A percentile compares a stretch with the other conserved stretches of the same genome.
These are phyloP conservation scores for Eupithecia pulchellata DNA, from an alignment of 2,888 invertebrate genomes.

Conservation along the genomic window DNA sequence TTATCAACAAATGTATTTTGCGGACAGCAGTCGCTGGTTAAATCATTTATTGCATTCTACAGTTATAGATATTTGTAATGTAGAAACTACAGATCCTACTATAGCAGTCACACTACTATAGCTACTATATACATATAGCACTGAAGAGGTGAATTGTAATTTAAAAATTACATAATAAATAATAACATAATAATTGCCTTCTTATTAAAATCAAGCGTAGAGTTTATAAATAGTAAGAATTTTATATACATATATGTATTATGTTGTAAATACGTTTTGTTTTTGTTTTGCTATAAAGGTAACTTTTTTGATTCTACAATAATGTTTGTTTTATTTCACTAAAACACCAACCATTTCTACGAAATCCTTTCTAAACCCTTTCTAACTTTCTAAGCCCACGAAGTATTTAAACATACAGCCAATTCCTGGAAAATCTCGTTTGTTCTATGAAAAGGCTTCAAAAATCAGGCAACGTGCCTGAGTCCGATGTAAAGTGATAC, in stretches of 20 bases:
- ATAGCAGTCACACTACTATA: too few species aligned
- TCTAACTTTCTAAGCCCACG: too few species aligned
- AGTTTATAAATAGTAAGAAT: too few species aligned
- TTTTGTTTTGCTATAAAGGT: neutral
- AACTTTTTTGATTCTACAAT: neutral
- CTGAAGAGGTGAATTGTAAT: neutral
- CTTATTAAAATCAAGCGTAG: neutral
- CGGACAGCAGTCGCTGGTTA: neutral
- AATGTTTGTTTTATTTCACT: neutral
- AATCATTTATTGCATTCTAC: too few species aligned
- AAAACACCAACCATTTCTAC: neutral
- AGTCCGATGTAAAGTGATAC: conserved; percentile 14
- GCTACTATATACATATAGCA: too few species aligned
- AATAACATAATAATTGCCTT: neutral
- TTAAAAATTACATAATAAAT: neutral
- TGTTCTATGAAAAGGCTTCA: neutral
- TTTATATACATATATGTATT: too few species aligned
- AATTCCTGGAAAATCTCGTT: neutral
- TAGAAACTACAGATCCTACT: too few species aligned
- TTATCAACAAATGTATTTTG: neutral
- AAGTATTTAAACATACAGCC: neutral
- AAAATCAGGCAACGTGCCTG: neutral
- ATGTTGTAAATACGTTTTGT: neutral
- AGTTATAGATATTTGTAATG: too few species aligned
- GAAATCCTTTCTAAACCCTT: neutral